Evolutionary conservation across 2,888 invertebrate species (phyloP).

Genomic region (Charanyca ferruginea): DNA sequence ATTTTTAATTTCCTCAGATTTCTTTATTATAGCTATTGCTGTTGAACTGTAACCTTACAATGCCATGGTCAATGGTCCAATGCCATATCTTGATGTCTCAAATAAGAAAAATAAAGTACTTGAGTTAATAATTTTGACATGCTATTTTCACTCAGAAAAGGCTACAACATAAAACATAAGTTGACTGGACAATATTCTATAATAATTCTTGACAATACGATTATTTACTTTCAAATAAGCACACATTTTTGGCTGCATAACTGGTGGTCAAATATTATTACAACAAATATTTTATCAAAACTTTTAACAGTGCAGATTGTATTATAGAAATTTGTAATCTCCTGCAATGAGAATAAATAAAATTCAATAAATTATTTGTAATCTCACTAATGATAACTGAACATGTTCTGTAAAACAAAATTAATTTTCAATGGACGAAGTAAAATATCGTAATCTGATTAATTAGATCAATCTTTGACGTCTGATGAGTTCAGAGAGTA

Average conservation of each 20-base stretch:
- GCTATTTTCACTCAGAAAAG: constrained; percentile 26
- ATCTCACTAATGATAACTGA: constrained; percentile 87
- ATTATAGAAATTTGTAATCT: constrained; percentile 21
- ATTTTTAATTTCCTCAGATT: constrained; percentile 54
- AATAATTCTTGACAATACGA: constrained; percentile 35
- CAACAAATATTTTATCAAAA: constrained; percentile 20
- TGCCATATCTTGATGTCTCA: constrained; percentile 28
- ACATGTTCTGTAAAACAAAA: constrained; percentile 66
- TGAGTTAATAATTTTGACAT: constrained; percentile 14
- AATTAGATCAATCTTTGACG: constrained; percentile 83
- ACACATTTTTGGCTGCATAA: constrained; percentile 8
- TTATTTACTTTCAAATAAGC: not conserved
- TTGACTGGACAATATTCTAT: constrained; percentile 28
- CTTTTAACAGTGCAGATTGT: constrained; percentile 27
- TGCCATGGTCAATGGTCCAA: constrained; percentile 30
- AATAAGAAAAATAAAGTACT: constrained; percentile 3
- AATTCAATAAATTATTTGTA: constrained; percentile 69
- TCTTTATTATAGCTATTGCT: constrained; percentile 49
- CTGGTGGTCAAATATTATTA: constrained; percentile 40
- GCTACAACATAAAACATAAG: constrained; percentile 8
- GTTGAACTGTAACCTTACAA: constrained; percentile 46
- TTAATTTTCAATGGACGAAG: constrained; percentile 80
- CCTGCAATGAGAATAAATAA: constrained; percentile 17
- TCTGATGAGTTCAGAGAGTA: constrained; percentile 88
- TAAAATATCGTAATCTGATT: constrained; percentile 78